phyloP scores from a whole-genome alignment of 2,113 vertebrate species.

The Gallinago undulata region DNA sequence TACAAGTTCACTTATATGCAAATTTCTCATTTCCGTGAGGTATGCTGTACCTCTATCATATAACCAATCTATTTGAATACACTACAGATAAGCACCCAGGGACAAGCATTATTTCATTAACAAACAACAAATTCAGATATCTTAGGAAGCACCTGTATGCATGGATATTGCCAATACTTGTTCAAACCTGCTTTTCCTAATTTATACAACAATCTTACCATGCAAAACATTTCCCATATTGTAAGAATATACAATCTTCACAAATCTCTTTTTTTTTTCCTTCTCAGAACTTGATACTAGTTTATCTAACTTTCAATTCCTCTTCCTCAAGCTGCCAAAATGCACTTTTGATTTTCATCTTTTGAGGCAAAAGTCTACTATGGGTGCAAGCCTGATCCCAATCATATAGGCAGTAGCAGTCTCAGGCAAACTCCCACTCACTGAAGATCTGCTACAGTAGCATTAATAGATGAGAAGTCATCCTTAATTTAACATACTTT shows the following conservation, averaged over 20 bases:
- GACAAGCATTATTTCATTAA: not conserved
- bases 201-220: not conserved
- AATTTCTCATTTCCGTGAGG: not conserved
- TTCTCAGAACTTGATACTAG: not conserved
- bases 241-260: not conserved
- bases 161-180: not conserved
- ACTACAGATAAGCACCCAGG: not conserved
- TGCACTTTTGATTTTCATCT: not conserved
- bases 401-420: not conserved
- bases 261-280: not conserved
- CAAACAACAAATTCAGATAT: not conserved
- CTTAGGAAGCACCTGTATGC: not conserved
- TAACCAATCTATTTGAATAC: not conserved
- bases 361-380: not conserved
- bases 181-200: not conserved
- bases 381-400: not conserved
- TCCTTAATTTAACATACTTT: not conserved
- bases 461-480: not conserved
- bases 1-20: not conserved
- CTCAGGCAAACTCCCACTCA: not conserved
- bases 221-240: not conserved
- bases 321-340: not conserved
- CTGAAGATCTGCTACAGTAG: not conserved
- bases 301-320: not conserved
- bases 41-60: not conserved